Base-by-base conservation (phyloP, 53 echinoderm and acorn worm species). In the Pentamera pediparva region DNA sequence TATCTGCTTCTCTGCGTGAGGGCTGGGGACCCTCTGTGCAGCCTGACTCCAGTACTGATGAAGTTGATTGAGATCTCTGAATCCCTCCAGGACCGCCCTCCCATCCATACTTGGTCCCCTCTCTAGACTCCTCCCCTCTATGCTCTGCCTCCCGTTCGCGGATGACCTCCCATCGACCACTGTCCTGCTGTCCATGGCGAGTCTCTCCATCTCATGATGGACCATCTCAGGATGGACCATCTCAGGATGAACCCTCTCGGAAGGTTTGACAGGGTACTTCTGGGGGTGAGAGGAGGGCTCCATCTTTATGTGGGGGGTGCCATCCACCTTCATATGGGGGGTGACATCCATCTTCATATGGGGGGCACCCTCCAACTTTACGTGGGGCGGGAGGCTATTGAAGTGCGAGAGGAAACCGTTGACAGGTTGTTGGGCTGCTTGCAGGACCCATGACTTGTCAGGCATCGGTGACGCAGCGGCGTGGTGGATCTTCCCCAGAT, bases 41-140 rank as follows among this genome's bases (percentile, higher is more conserved):
- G 67, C 67, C 25, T 38, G 67, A 67, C 45, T 67, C 67, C 67
- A 67, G 67, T 67, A 67, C 67, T 67, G 67, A 6, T 54, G 54
- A 24, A 54, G 1, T 6, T 54, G 54, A 26, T 54, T 54, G 24
- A 54, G 54, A 7, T 54, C 54, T 11, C 28, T 54, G 6, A 54
- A 54, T 26, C 54, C n/a, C n/a, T n/a, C n/a, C n/a, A n/a, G n/a
- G n/a, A n/a, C n/a, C n/a, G n/a, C n/a, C n/a, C n/a, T n/a, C n/a
- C n/a, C n/a, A n/a, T n/a, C n/a, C n/a, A n/a, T n/a, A n/a, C n/a
- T n/a, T n/a, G n/a, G n/a, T n/a, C n/a, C n/a, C n/a, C n/a, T n/a
- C 32, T 31, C 28, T 31, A 31, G 58, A 6, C 32, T 57, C 1
- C 58, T 10, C 17, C 29, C 58, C 58, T 57, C 58, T 32, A 57